Base-by-base conservation (phyloP, 2,113 vertebrate species). In the Phylloscopus whistleri region DNA sequence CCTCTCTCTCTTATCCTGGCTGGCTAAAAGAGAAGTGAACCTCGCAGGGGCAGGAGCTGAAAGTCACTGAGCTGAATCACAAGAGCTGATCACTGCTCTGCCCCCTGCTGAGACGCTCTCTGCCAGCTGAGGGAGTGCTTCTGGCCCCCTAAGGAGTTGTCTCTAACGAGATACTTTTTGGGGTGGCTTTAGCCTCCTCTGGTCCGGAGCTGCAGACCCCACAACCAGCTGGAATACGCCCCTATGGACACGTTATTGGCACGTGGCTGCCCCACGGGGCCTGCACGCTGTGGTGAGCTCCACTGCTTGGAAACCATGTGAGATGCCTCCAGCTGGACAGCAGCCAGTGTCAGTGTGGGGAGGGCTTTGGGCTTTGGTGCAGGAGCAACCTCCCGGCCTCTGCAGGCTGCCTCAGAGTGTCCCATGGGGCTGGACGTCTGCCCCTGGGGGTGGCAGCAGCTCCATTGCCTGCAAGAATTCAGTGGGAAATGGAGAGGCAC, bases 221-320 rank as follows among this genome's bases (percentile, higher is more conserved):
- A n/a, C n/a, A n/a, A n/a, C n/a, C n/a, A n/a, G n/a, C n/a, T n/a
- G n/a, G n/a, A n/a, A n/a, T n/a, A n/a, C 3, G 5, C 16, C 41
- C 1, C 0, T 10, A 4, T 0, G 11, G 72, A 64, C 15, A 6
- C 4, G 0, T 18, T 8, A 7, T 2, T 37, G 82, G 21, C 19
- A 80, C 52, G 17, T 0, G 11, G 51, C 55, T 86, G 37, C 37
- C 49, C 2, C 1, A 13, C 6, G 2, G 13, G 20, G 30, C 18
- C 53, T 69, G 37, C n/a, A 37, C 14, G 58, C 0, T 46, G 26
- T 26, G n/a, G 19, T 5, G 41, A 77, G 43, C 55, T 48, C 44
- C 0, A 0, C 28, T 39, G 60, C 55, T 66, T 66, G 41, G 41
- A 62, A 66, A 14, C 5, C 49, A 0, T 17, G 22, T 13, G 16